Evolutionary conservation across 2,797 vertebrate species (phyloP).

Genomic region (Cuniculus paca): DNA sequence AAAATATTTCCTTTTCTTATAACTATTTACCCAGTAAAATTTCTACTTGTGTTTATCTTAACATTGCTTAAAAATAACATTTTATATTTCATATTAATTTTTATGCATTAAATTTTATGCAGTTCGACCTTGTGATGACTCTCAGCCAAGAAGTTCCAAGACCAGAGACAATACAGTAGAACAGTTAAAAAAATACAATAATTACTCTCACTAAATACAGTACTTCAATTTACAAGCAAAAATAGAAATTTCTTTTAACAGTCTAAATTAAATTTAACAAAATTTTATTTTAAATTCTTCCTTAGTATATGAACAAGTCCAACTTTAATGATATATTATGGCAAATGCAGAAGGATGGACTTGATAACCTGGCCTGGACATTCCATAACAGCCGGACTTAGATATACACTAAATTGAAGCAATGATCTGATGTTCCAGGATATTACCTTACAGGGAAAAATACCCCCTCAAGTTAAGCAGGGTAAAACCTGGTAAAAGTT

Average conservation of each 20-base stretch:
- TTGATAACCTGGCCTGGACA: not conserved
- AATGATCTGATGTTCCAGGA: not conserved
- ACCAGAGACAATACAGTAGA: no score
- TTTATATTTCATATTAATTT: constrained; percentile 13
- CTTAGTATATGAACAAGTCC: not conserved
- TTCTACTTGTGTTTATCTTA: not conserved
- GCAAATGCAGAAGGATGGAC: not conserved
- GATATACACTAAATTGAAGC: not conserved
- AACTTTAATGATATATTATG: not conserved
- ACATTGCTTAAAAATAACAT: not conserved
- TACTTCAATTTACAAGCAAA: not conserved
- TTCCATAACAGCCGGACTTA: not conserved
- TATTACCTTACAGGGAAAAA: not conserved
- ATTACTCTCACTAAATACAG: not conserved
- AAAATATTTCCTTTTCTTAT: constrained; percentile 2
- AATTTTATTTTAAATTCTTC: not conserved
- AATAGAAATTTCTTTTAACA: not conserved
- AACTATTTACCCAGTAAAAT: not conserved
- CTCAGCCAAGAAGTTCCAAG: constrained; percentile 19
- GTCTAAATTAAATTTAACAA: constrained; percentile 1
- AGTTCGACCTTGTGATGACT: not conserved
- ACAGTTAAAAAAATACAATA: not conserved
- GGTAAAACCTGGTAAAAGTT: not conserved
- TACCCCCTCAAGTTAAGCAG: not conserved
- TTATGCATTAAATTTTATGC: not conserved